Conservation (phyloP, 2,113 vertebrate species). For the Ceyx margarethae region DNA sequence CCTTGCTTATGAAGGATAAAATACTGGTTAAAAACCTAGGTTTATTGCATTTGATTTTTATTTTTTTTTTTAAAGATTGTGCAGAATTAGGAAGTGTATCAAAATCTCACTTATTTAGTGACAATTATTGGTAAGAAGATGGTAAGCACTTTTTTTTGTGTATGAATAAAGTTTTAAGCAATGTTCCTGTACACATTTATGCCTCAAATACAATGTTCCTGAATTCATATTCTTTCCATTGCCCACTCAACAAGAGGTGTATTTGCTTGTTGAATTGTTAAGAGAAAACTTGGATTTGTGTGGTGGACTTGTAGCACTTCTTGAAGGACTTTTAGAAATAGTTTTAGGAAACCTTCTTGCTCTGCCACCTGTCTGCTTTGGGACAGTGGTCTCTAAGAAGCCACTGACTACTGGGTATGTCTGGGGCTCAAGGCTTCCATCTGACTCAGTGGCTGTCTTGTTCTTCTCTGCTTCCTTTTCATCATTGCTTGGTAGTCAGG, state of each 20-base stretch:
- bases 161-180: slow-evolving; percentile 17
- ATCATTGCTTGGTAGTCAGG: neutral
- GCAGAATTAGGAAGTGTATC: neutral
- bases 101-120: slow-evolving; percentile 1
- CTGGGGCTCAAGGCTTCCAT: neutral
- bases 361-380: fast-evolving
- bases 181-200: neutral
- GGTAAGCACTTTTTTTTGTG: neutral
- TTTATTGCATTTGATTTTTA: neutral
- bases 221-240: neutral
- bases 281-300: neutral
- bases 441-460: neutral
- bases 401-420: fast-evolving
- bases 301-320: neutral
- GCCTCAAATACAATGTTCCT: neutral
- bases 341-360: neutral
- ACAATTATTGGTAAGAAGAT: slow-evolving; percentile 13
- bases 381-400: neutral
- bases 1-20: neutral
- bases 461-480: neutral
- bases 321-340: neutral
- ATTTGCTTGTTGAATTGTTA: neutral
- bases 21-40: neutral
- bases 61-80: neutral
- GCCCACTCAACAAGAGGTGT: neutral